Conservation (phyloP, 2,888 invertebrate species). For the Cataglyphis rosenhaueri region DNA sequence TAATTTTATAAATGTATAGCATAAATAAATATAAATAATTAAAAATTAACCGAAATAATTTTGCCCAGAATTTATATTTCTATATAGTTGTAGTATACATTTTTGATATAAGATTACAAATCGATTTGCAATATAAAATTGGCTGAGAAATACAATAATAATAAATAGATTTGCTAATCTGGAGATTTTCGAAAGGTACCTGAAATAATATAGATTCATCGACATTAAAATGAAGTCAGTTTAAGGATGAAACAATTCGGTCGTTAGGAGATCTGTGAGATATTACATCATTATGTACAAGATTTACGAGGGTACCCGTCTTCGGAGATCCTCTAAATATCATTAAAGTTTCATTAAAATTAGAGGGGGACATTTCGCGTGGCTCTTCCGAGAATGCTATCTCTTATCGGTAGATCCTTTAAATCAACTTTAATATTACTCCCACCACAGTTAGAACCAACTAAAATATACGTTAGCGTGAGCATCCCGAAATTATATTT, state of each 20-base stretch:
- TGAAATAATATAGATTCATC: conserved; percentile 4
- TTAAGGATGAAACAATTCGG: conserved; percentile 20
- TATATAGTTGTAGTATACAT: background rate
- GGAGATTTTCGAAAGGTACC: background rate
- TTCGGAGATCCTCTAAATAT: conserved; percentile 68
- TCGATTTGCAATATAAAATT: background rate
- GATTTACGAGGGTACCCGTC: conserved; percentile 59
- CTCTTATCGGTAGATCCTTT: conserved; percentile 72
- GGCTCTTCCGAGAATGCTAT: conserved; percentile 67
- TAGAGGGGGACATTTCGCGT: conserved; percentile 65
- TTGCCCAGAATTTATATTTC: background rate
- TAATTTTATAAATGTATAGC: conserved; percentile 2
- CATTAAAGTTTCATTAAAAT: conserved; percentile 76
- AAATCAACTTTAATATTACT: conserved; percentile 73
- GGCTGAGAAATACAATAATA: background rate
- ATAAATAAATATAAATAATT: background rate
- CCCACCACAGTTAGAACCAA: conserved; percentile 62
- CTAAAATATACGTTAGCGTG: conserved; percentile 62
- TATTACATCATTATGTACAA: conserved; percentile 56
- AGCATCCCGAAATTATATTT: conserved; percentile 62
- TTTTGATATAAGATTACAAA: background rate
- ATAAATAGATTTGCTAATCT: background rate
- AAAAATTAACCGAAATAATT: background rate
- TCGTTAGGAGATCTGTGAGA: conserved; percentile 56
- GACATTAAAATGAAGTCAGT: conserved; percentile 20